Conservation (phyloP, 1,140 invertebrate genomes). For the Drosophila pachea region DNA sequence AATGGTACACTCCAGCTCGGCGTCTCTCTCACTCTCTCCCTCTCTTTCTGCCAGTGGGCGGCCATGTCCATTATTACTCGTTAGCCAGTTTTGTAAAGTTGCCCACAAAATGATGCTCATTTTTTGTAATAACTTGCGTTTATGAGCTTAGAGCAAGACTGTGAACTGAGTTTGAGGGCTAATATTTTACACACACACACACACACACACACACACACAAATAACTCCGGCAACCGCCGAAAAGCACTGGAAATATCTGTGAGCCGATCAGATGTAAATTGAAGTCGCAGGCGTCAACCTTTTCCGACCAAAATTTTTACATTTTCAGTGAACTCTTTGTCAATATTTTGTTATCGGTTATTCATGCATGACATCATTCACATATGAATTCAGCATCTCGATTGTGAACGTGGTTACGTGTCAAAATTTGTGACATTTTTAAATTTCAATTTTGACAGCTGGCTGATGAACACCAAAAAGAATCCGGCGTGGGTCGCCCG, state of each 20-base stretch:
- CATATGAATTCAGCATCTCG: slow-evolving; percentile 49
- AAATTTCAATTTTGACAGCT: slow-evolving; percentile 69
- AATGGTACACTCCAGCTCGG: slow-evolving; percentile 39
- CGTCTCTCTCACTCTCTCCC: too few species aligned
- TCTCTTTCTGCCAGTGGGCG: background rate
- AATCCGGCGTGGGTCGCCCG: too few species aligned
- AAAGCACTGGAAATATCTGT: background rate
- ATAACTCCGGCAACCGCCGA: too few species aligned
- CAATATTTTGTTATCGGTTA: slow-evolving; percentile 56
- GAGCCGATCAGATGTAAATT: background rate
- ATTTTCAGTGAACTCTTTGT: slow-evolving; percentile 44
- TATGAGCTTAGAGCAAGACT: background rate
- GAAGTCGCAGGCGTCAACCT: background rate
- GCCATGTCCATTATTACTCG: slow-evolving; percentile 25
- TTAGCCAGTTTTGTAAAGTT: slow-evolving; percentile 4
- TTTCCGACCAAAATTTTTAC: slow-evolving; percentile 16
- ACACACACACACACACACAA: too few species aligned
- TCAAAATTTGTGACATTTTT: slow-evolving; percentile 72
- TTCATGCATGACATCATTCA: slow-evolving; percentile 74
- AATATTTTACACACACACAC: too few species aligned
- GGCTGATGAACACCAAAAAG: slow-evolving; percentile 31
- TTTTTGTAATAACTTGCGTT: slow-evolving; percentile 15
- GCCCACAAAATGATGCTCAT: slow-evolving; percentile 9
- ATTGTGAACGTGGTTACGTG: slow-evolving; percentile 35
- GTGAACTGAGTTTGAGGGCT: too few species aligned